Evolutionary conservation across 2,113 vertebrate species (phyloP), one percentile per base, ranked within the genome.

Genomic region (Geothlypis trichas): DNA sequence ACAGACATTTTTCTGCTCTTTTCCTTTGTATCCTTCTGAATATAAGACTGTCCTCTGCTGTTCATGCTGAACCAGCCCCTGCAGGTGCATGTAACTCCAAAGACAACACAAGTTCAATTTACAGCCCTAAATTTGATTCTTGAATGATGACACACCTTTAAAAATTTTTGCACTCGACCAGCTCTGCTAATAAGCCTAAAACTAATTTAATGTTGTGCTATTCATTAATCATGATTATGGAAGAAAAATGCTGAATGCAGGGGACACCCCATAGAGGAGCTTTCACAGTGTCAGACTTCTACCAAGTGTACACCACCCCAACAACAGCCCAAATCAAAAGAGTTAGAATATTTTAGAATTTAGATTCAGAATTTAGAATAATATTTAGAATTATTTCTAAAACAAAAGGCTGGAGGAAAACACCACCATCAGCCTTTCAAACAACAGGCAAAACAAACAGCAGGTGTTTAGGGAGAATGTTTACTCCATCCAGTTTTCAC

Each of bases 141-240:
- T 67, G 73, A 78, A 84, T 49, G 61, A 86, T 87, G 87, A 89
- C 61, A 65, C 20, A 89, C 49, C 84, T 95, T 91, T 79, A 87
- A 94, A 82, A 61, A 69, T 49, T 89, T 84, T 42, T 87, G 66
- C 81, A 89, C 58, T 92, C 1, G 4, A 58, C 72, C 83, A 92
- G 69, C 89, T 92, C 65, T 57, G 57, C 69, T 93, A 89, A 95
- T 68, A 95, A 91, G 49, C 39, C 31, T 65, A 62, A 76, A 94
- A 73, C 44, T 63, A 92, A 95, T 94, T 82, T 61, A 44, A 65
- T 28, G 31, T 46, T 72, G 66, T 81, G 73, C 62, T 84, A 24
- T 59, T 93, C 91, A 91, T 96, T 91, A 87, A 96, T 95, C 80
- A 89, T 31, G 41, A 30, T 75, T 87, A 90, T 4, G 44, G 37